Evolutionary conservation across 2,888 invertebrate genomes (phyloP), one percentile per base, ranked within the genome.

Genomic region (Leptinotarsa haldemani): DNA sequence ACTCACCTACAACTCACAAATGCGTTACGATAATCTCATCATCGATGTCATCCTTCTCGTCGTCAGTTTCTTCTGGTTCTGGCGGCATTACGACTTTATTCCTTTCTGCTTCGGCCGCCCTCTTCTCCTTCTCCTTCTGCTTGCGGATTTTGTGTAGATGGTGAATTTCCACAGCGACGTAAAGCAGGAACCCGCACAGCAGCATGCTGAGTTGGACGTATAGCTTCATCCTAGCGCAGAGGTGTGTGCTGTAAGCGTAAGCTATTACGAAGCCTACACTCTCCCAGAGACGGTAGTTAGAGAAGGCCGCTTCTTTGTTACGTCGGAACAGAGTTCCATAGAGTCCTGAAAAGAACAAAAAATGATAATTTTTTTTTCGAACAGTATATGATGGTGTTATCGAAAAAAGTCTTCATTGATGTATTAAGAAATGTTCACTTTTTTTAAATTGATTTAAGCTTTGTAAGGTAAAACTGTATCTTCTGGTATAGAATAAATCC

Each of bases 241-340:
- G 89, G 82, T 95, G 94, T 40, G 95, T 95, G 81, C 95, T 95
- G 88, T 95, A 96, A 0, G 95, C 95, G 84, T 96, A 97, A 13
- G 96, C 95, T 65, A 96, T 93, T 47, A 96, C 96, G 87, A 96
- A 97, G 2, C 97, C 97, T 4, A 93, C 92, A 69, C 95, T 95
- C 87, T 97, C 96, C 96, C 96, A 96, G 7, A 96, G 90, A 46
- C 96, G 91, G 88, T 93, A 96, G 89, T 96, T 96, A 71, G 96
- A 95, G 90, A 96, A 97, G 1, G 96, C 96, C 0, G 96, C 96
- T 86, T 96, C 96, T 85, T 96, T 96, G 90, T 96, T 95, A 74
- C 94, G 93, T 83, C 94, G 90, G 90, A 95, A 97, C 77, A 96
- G 90, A 18, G 94, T 93, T 69, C 96, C 97, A 85, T 96, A 96